These are phyloP conservation scores for Argya squamiceps DNA, from an alignment of 2,797 vertebrate genomes.

Conservation along the genomic window DNA sequence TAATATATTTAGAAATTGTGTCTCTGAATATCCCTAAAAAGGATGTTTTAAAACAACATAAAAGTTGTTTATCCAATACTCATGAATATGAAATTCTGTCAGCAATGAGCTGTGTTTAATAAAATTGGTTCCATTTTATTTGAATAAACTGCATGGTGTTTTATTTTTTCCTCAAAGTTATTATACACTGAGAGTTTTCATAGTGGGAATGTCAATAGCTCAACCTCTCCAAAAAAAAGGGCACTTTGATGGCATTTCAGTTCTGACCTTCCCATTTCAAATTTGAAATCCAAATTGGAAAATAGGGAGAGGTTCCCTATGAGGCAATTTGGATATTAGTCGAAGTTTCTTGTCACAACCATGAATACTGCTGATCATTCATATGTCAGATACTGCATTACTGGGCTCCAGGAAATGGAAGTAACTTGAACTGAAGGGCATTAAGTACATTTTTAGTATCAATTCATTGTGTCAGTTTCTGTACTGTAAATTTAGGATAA, in stretches of 20 bases:
- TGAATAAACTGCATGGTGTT: neutral
- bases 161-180: neutral
- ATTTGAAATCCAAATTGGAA: neutral
- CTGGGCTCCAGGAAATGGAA: neutral
- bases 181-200: neutral
- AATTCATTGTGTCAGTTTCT: neutral
- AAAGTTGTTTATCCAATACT: neutral
- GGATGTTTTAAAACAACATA: too few species aligned
- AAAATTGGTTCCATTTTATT: neutral
- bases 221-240: neutral
- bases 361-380: neutral
- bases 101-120: neutral
- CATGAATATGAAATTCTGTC: neutral
- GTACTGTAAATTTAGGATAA: neutral
- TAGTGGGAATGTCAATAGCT: neutral
- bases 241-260: neutral
- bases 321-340: neutral
- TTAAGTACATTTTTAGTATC: neutral
- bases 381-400: neutral
- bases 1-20: neutral
- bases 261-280: neutral
- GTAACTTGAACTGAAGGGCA: neutral
- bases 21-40: neutral
- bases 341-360: neutral
- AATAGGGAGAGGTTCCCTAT: neutral